These are phyloP conservation scores for Epinotia brunnichana DNA, from an alignment of 2,888 invertebrate species.

Conservation along the genomic window DNA sequence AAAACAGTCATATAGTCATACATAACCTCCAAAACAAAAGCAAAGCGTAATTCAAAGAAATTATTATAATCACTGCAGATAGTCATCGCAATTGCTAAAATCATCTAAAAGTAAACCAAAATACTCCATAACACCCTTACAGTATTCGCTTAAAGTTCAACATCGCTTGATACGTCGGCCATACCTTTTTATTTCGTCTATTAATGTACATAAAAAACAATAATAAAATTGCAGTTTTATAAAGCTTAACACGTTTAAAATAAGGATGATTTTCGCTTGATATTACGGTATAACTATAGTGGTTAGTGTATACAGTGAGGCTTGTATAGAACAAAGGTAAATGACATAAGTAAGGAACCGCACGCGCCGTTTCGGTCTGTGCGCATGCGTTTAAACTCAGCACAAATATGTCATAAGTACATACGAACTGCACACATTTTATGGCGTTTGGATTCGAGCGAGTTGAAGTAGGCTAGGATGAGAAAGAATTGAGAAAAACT, in stretches of 20 bases:
- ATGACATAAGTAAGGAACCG: conserved; percentile 47
- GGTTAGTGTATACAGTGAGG: not conserved
- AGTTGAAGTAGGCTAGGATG: conserved; percentile 28
- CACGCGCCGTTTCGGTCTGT: conserved; percentile 52
- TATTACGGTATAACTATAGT: not conserved
- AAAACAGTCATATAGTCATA: not conserved
- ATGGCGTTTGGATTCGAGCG: not conserved
- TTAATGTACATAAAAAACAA: not conserved
- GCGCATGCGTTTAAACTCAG: conserved; percentile 34
- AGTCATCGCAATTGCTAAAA: conserved; percentile 13
- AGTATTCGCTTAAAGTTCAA: not conserved
- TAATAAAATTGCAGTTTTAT: not conserved
- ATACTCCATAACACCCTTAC: not conserved
- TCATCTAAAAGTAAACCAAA: not conserved
- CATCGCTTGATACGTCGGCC: not conserved
- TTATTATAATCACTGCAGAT: conserved; percentile 23
- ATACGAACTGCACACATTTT: not conserved
- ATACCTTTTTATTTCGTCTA: conserved; percentile 12
- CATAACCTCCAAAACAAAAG: conserved; percentile 26
- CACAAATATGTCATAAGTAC: not conserved
- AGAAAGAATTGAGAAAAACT: conserved; percentile 35
- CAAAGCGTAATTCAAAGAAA: conserved; percentile 16
- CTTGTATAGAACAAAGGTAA: conserved; percentile 40
- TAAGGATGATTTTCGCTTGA: not conserved
- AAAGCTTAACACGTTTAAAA: not conserved